Evolutionary conservation across 1,140 invertebrate species (phyloP).

Genomic region (Heliconius hewitsoni): DNA sequence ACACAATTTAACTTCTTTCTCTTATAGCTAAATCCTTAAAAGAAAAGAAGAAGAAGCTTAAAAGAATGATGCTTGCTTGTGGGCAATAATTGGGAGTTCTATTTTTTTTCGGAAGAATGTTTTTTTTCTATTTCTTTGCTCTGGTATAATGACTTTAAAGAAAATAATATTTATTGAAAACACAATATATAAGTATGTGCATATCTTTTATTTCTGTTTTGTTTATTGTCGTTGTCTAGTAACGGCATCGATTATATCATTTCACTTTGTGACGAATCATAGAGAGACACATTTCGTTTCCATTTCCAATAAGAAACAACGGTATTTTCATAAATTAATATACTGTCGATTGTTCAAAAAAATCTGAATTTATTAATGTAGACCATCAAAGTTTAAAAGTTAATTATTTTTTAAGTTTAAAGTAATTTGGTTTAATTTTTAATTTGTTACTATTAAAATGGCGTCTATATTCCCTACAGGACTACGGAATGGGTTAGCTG

Average conservation of each 20-base stretch:
- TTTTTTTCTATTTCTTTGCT: no score
- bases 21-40: no score
- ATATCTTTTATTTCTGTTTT: constrained; percentile 32
- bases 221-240: constrained; percentile 58
- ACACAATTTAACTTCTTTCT: no score
- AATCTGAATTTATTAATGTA: neutral
- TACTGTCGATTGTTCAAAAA: neutral
- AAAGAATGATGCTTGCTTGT: no score
- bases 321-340: neutral
- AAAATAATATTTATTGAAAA: no score
- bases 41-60: no score
- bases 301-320: constrained; percentile 7
- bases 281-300: constrained; percentile 30
- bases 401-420: neutral
- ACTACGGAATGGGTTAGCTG: constrained; percentile 54
- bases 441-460: constrained; percentile 43
- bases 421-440: neutral
- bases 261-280: constrained; percentile 18
- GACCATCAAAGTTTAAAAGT: neutral
- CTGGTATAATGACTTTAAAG: no score
- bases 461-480: constrained; percentile 64
- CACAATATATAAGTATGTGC: neutral
- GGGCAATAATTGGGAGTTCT: no score
- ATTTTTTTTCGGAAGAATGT: no score
- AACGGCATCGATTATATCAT: constrained; percentile 62